Evolutionary conservation across 2,888 invertebrate genomes (phyloP).

Genomic region (Ophion costatus): DNA sequence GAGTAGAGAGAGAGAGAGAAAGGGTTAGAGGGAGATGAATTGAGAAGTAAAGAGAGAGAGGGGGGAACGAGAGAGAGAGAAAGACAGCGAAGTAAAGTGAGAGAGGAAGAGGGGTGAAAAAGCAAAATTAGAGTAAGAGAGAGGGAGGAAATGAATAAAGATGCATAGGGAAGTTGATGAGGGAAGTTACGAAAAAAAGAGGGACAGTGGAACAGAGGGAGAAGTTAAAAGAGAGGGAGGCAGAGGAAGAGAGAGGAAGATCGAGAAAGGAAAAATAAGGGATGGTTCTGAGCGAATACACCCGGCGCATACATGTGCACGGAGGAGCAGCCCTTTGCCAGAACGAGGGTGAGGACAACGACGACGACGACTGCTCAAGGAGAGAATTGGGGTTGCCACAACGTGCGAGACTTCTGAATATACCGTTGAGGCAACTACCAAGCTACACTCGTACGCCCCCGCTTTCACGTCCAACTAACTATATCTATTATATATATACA

Average conservation of each 20-base stretch:
- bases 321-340: conserved; percentile 54
- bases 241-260: neutral
- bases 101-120: no score
- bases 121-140: no score
- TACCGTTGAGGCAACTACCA: conserved; percentile 27
- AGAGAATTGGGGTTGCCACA: conserved; percentile 64
- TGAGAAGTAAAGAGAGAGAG: no score
- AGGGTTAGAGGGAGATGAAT: no score
- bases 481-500: no score
- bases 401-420: conserved; percentile 42
- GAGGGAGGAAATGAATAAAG: no score
- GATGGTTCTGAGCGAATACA: conserved; percentile 47
- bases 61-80: no score
- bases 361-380: conserved; percentile 42
- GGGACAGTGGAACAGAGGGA: neutral
- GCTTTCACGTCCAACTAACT: conserved; percentile 6
- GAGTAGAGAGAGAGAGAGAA: no score
- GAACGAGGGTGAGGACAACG: conserved; percentile 45
- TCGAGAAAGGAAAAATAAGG: conserved; percentile 18
- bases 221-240: conserved; percentile 2
- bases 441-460: conserved; percentile 22
- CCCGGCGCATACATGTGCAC: conserved; percentile 42
- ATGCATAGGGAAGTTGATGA: neutral
- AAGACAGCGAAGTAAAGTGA: no score
- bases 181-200: neutral